phyloP scores from a whole-genome alignment of 2,113 vertebrate genomes.

The Cromileptes altivelis region DNA sequence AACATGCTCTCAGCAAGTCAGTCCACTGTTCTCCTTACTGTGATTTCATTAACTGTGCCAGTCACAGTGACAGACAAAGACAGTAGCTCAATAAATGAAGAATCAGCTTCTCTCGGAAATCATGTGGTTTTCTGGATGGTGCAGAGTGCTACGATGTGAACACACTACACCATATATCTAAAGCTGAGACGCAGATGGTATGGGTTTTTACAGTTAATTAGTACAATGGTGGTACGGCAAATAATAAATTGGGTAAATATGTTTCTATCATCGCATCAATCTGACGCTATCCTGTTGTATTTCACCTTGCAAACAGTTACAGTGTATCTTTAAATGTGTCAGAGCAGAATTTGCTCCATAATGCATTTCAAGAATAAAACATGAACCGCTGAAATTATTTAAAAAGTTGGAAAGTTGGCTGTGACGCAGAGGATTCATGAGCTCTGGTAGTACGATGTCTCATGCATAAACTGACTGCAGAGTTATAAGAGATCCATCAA shows the following conservation, averaged over 20 bases:
- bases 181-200: not conserved
- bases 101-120: not conserved
- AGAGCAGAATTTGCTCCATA: not conserved
- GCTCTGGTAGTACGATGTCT: not conserved
- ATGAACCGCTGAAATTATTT: not conserved
- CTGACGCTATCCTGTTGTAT: not conserved
- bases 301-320: not conserved
- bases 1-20: not conserved
- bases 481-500: not conserved
- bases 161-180: not conserved
- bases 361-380: not conserved
- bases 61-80: not conserved
- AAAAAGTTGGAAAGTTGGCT: not conserved
- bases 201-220: conserved; percentile 1
- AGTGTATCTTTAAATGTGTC: not conserved
- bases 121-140: not conserved
- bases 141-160: not conserved
- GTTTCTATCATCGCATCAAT: not conserved
- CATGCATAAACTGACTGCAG: not conserved
- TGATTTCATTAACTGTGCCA: not conserved
- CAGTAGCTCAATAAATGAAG: not conserved
- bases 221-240: not conserved
- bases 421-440: not conserved
- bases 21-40: not conserved
- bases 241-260: not conserved